Percentiles rank a stretch among this genome's conserved stretches.
Evolutionary conservation across 2,888 invertebrate species (phyloP).

Genomic region (Andrena praecox): DNA sequence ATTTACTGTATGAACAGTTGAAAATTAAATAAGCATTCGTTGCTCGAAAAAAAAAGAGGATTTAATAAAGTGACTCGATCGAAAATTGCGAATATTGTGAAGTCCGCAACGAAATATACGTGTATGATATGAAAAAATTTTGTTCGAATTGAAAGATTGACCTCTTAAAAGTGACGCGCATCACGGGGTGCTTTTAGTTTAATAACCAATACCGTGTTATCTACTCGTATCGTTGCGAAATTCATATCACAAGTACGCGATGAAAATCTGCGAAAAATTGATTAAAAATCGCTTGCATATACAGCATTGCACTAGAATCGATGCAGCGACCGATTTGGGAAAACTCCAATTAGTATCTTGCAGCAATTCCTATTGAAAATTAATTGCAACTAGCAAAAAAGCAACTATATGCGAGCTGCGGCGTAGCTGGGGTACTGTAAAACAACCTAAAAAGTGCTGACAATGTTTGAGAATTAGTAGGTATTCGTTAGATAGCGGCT

Average conservation of each 20-base stretch:
- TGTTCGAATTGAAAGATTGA: slow-evolving; percentile 38
- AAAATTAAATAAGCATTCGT: background rate
- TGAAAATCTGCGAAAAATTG: slow-evolving; percentile 37
- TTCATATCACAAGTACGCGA: slow-evolving; percentile 34
- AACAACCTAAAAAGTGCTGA: no score
- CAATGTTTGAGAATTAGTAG: no score
- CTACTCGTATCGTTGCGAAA: slow-evolving; percentile 33
- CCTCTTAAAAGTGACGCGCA: slow-evolving; percentile 7
- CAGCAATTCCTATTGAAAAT: background rate
- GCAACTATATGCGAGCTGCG: background rate
- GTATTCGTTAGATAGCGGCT: no score
- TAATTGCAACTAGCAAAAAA: slow-evolving; percentile 3
- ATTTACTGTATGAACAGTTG: background rate
- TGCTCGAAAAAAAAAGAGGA: background rate
- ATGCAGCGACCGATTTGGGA: background rate
- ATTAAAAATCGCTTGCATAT: slow-evolving; percentile 48
- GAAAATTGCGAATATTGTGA: background rate
- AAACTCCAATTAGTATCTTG: slow-evolving; percentile 28
- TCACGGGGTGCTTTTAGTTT: slow-evolving; percentile 48
- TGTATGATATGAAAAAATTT: background rate
- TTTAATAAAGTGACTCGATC: background rate
- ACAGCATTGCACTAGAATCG: slow-evolving; percentile 8
- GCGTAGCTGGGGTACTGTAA: no score
- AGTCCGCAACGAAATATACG: background rate
- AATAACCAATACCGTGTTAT: slow-evolving; percentile 48